Evolutionary conservation across 92 coral and sea anemone species (phyloP).

Genomic region (Zoanthus sociatus): DNA sequence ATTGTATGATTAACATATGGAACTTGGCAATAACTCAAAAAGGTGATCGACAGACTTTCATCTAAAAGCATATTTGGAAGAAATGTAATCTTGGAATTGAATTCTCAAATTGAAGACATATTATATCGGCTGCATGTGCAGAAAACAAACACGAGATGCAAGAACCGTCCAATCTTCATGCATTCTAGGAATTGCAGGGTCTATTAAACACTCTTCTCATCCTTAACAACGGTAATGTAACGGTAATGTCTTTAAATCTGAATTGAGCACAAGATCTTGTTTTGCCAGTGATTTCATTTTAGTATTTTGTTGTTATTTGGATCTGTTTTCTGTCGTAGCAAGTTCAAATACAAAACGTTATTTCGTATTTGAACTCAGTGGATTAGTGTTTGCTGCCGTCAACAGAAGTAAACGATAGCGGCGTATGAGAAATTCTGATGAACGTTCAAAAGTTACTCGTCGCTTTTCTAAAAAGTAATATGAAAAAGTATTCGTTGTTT

Average conservation of each 20-base stretch:
- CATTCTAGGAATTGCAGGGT: background rate
- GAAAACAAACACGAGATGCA: background rate
- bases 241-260: conserved; percentile 11
- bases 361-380: background rate
- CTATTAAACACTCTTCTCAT: background rate
- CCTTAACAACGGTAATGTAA: background rate
- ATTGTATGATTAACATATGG: background rate
- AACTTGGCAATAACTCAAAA: background rate
- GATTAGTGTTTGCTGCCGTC: background rate
- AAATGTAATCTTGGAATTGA: background rate
- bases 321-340: background rate
- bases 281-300: background rate
- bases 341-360: background rate
- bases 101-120: background rate
- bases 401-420: background rate
- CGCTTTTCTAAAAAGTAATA: background rate
- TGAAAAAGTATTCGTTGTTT: background rate
- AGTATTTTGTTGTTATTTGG: background rate
- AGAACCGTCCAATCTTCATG: background rate
- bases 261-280: background rate
- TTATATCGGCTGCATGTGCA: background rate
- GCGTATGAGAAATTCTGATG: background rate
- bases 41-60: background rate
- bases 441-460: background rate
- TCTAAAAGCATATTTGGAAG: background rate